Conservation (phyloP, 2,888 invertebrate genomes). For the Euclidia mi region DNA sequence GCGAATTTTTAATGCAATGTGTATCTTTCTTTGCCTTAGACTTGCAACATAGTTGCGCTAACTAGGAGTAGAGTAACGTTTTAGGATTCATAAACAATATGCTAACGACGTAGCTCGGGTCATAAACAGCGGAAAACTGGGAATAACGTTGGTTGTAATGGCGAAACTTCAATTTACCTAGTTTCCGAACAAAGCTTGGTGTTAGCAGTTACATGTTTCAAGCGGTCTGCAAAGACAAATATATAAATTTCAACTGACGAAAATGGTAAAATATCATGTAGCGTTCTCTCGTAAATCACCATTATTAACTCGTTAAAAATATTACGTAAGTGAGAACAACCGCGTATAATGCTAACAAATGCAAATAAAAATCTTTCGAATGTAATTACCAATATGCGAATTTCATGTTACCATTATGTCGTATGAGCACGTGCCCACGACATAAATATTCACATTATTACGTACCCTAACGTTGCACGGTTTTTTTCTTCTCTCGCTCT, state of each 20-base stretch:
- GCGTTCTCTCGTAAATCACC: no score
- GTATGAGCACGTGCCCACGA: conserved; percentile 85
- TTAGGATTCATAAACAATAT: conserved; percentile 77
- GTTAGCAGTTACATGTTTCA: conserved; percentile 14
- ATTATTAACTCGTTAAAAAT: background rate
- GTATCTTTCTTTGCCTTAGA: conserved; percentile 40
- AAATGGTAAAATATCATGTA: no score
- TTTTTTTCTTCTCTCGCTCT: conserved; percentile 85
- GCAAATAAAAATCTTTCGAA: conserved; percentile 53
- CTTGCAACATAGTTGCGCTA: conserved; percentile 66
- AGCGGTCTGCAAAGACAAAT: no score
- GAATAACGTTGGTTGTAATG: conserved; percentile 60
- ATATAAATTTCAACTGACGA: no score
- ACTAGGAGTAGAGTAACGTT: conserved; percentile 60
- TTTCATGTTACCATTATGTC: conserved; percentile 82
- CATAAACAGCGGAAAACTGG: conserved; percentile 68
- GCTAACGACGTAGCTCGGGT: conserved; percentile 67
- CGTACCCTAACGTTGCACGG: conserved; percentile 74
- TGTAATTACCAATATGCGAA: conserved; percentile 85
- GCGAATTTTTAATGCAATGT: conserved; percentile 51
- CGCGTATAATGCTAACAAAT: conserved; percentile 32
- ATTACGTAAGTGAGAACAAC: background rate
- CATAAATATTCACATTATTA: conserved; percentile 89
- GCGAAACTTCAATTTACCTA: conserved; percentile 66
- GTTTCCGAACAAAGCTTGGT: conserved; percentile 58